A percentile compares a stretch with the other conserved stretches of the same genome.
These are phyloP conservation scores for Drosophila longiperda DNA, from an alignment of 2,888 invertebrate genomes.

Conservation along the genomic window DNA sequence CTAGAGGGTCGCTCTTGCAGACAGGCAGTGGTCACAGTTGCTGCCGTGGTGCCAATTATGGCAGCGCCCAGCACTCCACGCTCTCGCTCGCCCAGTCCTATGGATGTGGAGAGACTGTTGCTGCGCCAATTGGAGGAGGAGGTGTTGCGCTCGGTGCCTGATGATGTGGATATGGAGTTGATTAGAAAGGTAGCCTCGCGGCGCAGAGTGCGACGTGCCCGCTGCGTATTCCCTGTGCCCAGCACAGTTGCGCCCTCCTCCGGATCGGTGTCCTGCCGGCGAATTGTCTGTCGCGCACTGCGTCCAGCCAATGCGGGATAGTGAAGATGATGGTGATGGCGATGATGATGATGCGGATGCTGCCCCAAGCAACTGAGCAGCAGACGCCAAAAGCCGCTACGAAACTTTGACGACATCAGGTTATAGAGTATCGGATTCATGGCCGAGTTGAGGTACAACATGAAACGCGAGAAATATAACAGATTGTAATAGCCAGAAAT, in stretches of 20 bases:
- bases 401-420: slow-evolving; percentile 95
- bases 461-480: slow-evolving; percentile 93
- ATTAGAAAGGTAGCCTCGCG: slow-evolving; percentile 79
- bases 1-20: slow-evolving; percentile 58
- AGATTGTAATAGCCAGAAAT: slow-evolving; percentile 93
- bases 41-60: slow-evolving; percentile 77
- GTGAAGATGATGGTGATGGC: slow-evolving; percentile 54
- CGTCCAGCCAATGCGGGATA: slow-evolving; percentile 43
- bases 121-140: slow-evolving; percentile 75
- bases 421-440: slow-evolving; percentile 96
- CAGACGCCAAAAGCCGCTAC: slow-evolving; percentile 91
- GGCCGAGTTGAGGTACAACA: slow-evolving; percentile 95
- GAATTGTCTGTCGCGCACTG: slow-evolving; percentile 40
- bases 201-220: slow-evolving; percentile 63
- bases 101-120: slow-evolving; percentile 74
- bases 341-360: slow-evolving; percentile 58
- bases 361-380: slow-evolving; percentile 85
- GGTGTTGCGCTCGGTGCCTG: slow-evolving; percentile 79
- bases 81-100: slow-evolving; percentile 63
- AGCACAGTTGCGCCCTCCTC: slow-evolving; percentile 35
- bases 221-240: slow-evolving; percentile 33
- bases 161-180: slow-evolving; percentile 81
- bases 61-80: slow-evolving; percentile 72
- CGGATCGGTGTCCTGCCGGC: slow-evolving; percentile 35
- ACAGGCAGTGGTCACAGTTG: slow-evolving; percentile 75